Base-by-base conservation (phyloP, 2,888 invertebrate species). In the Caenorhabditis parvicauda region DNA sequence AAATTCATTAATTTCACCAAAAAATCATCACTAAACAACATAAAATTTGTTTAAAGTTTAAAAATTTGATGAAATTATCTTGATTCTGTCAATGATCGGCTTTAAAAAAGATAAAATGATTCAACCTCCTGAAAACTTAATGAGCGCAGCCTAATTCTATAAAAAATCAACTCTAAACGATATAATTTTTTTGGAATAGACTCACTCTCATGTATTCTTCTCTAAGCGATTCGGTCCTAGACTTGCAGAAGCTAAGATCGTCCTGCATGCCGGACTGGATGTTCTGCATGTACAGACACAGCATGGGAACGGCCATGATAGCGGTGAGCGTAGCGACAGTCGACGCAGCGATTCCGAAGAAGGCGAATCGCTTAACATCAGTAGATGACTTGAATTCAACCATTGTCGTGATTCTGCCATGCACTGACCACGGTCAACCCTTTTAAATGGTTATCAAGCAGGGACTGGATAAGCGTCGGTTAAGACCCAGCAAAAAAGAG, bases 281-380 rank as follows among this genome's bases (percentile, higher is more conserved):
- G 59, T 72, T 73, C 58, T 78, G 78, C 66, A 78, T 74, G 66
- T 79, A 78, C 57, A 77, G 73, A 59, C 78, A 72, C 24, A 77
- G 69, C 75, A 75, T 76, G 32, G 77, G 77, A 21, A 77, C 73
- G 32, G 76, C 74, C 42, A 77, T 65, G 50, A 77, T 75, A 44
- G 76, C 77, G 24, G 75, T 75, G 14, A 77, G 54, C 7, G 77
- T 77, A 52, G 77, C 77, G 21, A 76, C 69, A 9, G 77, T 77
- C 3, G 67, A 68, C 7, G 64, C 64, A 41, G 67, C 67, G 49
- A 68, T 59, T 29, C 76, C 79, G 53, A 71, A 70, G 59, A 79
- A 77, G 43, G 78, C 79, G 53, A 77, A 62, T 32, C 62, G 59
- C 47, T 74, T 71, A n/a, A n/a, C n/a, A n/a, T n/a, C n/a, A n/a